A percentile compares a stretch with the other conserved stretches of the same genome.
Evolutionary conservation across 2,113 vertebrate genomes (phyloP).

Genomic region (Austrofundulus limnaeus): DNA sequence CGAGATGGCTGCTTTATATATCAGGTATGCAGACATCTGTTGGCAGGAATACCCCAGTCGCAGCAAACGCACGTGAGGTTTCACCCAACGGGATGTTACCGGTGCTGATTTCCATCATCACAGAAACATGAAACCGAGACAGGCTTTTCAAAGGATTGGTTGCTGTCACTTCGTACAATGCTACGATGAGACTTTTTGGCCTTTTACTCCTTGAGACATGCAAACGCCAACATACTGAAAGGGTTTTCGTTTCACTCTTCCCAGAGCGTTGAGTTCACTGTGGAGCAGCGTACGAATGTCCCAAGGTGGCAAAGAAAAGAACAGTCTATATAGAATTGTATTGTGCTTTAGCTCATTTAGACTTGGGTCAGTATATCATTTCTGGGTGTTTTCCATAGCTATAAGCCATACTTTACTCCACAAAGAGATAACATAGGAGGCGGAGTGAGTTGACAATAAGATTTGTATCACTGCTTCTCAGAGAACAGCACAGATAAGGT

Average conservation of each 20-base stretch:
- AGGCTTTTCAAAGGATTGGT: conserved; percentile 57
- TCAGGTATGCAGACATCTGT: conserved; percentile 71
- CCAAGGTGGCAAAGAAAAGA: conserved; percentile 24
- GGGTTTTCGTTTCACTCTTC: conserved; percentile 43
- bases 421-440: conserved; percentile 30
- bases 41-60: conserved; percentile 40
- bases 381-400: conserved; percentile 43
- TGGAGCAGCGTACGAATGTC: conserved; percentile 36
- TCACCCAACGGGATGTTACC: conserved; percentile 50
- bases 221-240: conserved; percentile 26
- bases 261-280: conserved; percentile 34
- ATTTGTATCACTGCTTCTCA: conserved; percentile 22
- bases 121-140: conserved; percentile 61
- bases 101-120: conserved; percentile 62
- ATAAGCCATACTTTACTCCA: conserved; percentile 39
- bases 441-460: conserved; percentile 30
- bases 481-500: conserved; percentile 11
- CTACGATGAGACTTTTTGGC: conserved; percentile 20
- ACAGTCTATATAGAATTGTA: conserved; percentile 51
- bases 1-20: conserved; percentile 41
- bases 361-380: conserved; percentile 51
- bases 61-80: conserved; percentile 58
- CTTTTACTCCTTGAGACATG: conserved; percentile 10
- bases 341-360: conserved; percentile 57
- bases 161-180: conserved; percentile 56